These are phyloP conservation scores for Drosophila baimaii DNA, from an alignment of 1,140 invertebrate species.

Conservation along the genomic window DNA sequence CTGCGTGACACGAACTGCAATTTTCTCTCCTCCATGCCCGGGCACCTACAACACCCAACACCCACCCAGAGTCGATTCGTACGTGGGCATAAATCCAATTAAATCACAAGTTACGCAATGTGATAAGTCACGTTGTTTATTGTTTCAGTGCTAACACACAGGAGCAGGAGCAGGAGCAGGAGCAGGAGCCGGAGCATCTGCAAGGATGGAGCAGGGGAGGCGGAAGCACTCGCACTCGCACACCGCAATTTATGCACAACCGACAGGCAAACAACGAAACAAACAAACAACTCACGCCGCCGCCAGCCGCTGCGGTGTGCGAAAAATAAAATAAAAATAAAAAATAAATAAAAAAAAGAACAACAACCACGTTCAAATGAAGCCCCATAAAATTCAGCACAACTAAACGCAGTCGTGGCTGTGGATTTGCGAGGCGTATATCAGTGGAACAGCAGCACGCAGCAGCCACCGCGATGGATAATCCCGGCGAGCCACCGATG, in stretches of 20 bases:
- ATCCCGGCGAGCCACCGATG: constrained; percentile 12
- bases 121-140: constrained; percentile 83
- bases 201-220: not conserved
- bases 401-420: constrained; percentile 61
- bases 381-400: constrained; percentile 45
- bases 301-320: constrained; percentile 41
- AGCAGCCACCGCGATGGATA: constrained; percentile 19
- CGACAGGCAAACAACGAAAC: constrained; percentile 62
- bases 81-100: constrained; percentile 79
- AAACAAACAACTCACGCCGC: constrained; percentile 63
- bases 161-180: not conserved
- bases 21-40: too few species aligned
- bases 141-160: constrained; percentile 56
- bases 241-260: constrained; percentile 76
- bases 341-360: constrained; percentile 36
- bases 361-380: constrained; percentile 26
- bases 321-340: constrained; percentile 45
- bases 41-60: too few species aligned
- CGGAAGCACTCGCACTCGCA: constrained; percentile 21
- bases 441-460: constrained; percentile 50
- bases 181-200: not conserved
- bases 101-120: constrained; percentile 82
- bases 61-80: constrained; percentile 16
- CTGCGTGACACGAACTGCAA: constrained; percentile 28
- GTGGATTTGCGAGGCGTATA: constrained; percentile 43